Percentiles rank a stretch among this genome's conserved stretches.
Evolutionary conservation across 2,797 vertebrate genomes (phyloP).

Genomic region (Remorina albescens): DNA sequence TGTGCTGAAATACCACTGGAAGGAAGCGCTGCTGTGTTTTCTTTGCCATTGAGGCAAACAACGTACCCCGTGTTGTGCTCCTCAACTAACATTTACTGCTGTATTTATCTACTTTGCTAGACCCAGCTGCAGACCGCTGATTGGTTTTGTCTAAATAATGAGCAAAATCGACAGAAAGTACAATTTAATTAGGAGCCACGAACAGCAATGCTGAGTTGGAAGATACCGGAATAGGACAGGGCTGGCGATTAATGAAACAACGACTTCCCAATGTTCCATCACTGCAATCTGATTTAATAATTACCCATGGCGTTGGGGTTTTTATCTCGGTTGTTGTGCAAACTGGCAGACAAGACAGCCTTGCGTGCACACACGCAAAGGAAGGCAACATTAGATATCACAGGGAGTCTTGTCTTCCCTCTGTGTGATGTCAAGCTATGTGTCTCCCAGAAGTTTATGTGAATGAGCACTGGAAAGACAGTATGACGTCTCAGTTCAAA

Average conservation of each 20-base stretch:
- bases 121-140: slow-evolving; percentile 69
- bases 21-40: slow-evolving; percentile 15
- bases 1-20: background rate
- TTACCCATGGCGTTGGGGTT: slow-evolving; percentile 59
- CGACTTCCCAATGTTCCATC: slow-evolving; percentile 68
- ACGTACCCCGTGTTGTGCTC: slow-evolving; percentile 41
- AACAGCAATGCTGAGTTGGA: slow-evolving; percentile 69
- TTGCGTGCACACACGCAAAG: background rate
- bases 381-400: slow-evolving; percentile 30
- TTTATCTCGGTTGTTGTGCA: slow-evolving; percentile 62
- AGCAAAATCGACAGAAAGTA: slow-evolving; percentile 76
- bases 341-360: slow-evolving; percentile 59
- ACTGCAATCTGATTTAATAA: slow-evolving; percentile 80
- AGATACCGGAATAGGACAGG: slow-evolving; percentile 71
- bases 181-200: slow-evolving; percentile 78
- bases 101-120: slow-evolving; percentile 68
- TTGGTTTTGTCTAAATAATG: slow-evolving; percentile 81
- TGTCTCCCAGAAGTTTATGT: slow-evolving; percentile 32
- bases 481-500: slow-evolving; percentile 35
- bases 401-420: slow-evolving; percentile 26
- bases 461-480: slow-evolving; percentile 13
- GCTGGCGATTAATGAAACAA: slow-evolving; percentile 75
- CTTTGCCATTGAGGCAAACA: slow-evolving; percentile 24
- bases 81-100: slow-evolving; percentile 63
- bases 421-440: slow-evolving; percentile 18